Conservation (phyloP, 2,888 invertebrate genomes). For the Drosophila monieri region DNA sequence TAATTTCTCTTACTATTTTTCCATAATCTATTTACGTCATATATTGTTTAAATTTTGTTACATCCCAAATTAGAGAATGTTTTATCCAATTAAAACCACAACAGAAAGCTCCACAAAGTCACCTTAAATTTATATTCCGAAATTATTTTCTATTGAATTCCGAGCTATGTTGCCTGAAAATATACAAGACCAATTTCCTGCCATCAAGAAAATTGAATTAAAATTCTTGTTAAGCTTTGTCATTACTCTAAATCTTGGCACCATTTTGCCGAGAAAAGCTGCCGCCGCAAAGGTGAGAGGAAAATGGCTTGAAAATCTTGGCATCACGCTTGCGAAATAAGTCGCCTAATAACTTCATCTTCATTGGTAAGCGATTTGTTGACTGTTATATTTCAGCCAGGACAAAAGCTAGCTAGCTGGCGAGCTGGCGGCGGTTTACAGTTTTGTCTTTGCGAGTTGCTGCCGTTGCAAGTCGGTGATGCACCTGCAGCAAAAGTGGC, state of each 20-base stretch:
- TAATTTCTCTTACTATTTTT: neutral
- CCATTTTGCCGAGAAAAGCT: conserved; percentile 10
- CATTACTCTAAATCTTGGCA: conserved; percentile 42
- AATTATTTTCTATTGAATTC: conserved; percentile 24
- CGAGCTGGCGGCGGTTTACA: conserved; percentile 65
- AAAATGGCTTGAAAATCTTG: conserved; percentile 21
- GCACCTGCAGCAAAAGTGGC: conserved; percentile 61
- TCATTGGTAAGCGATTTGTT: conserved; percentile 62
- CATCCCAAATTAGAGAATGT: neutral
- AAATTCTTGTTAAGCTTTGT: conserved; percentile 32
- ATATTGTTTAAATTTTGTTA: neutral
- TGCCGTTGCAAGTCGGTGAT: conserved; percentile 57
- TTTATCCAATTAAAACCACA: conserved; percentile 17
- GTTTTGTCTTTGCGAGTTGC: conserved; percentile 59
- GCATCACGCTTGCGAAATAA: conserved; percentile 46
- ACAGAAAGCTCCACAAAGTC: conserved; percentile 6
- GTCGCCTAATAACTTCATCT: conserved; percentile 74
- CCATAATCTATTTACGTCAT: neutral
- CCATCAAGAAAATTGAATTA: conserved; percentile 40
- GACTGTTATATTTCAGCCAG: conserved; percentile 62
- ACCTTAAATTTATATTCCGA: conserved; percentile 22
- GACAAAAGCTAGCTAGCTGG: conserved; percentile 34
- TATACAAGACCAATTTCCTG: conserved; percentile 33
- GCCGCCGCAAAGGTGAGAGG: conserved; percentile 19
- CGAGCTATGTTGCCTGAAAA: conserved; percentile 13